phyloP scores from a whole-genome alignment of 1,140 invertebrate species.

The Apocrypta bakeri region DNA sequence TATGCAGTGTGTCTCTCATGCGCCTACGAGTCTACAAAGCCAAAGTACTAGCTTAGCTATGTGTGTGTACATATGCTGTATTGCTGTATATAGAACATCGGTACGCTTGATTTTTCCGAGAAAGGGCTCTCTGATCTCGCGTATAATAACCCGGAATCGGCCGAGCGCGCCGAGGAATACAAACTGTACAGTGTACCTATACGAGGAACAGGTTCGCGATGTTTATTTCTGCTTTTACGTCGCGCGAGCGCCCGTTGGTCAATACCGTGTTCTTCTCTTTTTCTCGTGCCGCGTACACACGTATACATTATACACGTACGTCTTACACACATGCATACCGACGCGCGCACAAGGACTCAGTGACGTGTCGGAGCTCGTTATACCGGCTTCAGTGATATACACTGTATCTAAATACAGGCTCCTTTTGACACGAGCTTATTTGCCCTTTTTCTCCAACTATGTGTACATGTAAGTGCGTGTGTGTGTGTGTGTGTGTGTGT shows the following conservation, averaged over 20 bases:
- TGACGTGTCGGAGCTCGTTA: slow-evolving; percentile 1
- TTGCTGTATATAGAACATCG: background rate
- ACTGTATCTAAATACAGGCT: background rate
- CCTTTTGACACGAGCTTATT: background rate
- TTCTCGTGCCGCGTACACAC: background rate
- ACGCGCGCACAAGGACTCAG: background rate
- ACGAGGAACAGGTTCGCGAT: background rate
- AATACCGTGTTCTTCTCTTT: background rate
- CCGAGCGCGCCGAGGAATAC: too few species aligned
- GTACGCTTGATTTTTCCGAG: background rate
- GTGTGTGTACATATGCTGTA: too few species aligned
- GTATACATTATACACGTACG: too few species aligned
- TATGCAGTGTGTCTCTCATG: background rate
- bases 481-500: too few species aligned
- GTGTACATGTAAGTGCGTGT: too few species aligned
- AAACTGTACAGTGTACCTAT: too few species aligned
- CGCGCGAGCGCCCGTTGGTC: background rate
- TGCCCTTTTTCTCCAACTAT: background rate
- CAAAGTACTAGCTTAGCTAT: background rate
- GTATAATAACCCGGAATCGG: too few species aligned
- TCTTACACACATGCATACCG: background rate
- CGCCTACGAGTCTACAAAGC: background rate
- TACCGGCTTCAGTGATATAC: background rate
- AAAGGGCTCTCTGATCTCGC: background rate
- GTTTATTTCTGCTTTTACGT: background rate